Evolutionary conservation across 2,888 invertebrate genomes (phyloP).

Genomic region (Chloromyia formosa): DNA sequence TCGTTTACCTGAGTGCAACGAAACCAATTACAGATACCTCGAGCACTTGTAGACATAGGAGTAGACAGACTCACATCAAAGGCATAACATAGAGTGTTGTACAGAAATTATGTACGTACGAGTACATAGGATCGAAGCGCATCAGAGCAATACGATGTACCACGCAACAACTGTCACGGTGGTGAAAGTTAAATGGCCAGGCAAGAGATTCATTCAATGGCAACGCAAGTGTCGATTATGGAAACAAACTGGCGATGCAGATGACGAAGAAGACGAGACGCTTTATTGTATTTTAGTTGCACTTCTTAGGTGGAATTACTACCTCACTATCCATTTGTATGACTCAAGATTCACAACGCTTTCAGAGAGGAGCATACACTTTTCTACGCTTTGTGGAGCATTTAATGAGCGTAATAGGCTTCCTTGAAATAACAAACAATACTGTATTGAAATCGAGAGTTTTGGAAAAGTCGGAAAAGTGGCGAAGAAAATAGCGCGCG

Average conservation of each 20-base stretch:
- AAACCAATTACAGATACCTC: too few species aligned
- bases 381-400: conserved; percentile 8
- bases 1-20: too few species aligned
- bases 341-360: not conserved
- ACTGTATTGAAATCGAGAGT: not conserved
- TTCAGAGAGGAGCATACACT: not conserved
- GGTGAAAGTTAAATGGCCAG: conserved; percentile 18
- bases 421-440: not conserved
- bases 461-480: too few species aligned
- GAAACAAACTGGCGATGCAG: too few species aligned
- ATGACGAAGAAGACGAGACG: too few species aligned
- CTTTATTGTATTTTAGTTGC: too few species aligned
- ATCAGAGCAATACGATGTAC: conserved; percentile 11
- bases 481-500: too few species aligned
- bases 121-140: not conserved
- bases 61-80: too few species aligned
- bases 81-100: too few species aligned
- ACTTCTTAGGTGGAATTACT: too few species aligned
- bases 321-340: not conserved
- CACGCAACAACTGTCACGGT: conserved; percentile 32
- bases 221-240: not conserved
- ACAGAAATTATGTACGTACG: too few species aligned
- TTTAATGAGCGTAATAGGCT: conserved; percentile 1
- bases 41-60: too few species aligned
- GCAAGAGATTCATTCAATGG: not conserved